Conservation (phyloP, 2,888 invertebrate genomes). For the Apodemia duryi region DNA sequence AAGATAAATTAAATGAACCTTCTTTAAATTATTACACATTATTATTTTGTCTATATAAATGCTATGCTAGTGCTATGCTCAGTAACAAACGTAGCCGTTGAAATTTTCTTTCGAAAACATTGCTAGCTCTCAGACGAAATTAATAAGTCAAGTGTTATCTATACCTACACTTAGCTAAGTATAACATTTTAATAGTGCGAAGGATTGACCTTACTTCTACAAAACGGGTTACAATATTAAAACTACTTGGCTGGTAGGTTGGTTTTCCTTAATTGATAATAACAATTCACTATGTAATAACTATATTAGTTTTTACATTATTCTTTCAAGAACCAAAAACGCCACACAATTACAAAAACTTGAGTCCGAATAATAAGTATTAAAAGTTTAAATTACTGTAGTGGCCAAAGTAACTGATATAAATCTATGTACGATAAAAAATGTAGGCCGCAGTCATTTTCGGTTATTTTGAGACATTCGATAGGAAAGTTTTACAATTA, state of each 20-base stretch:
- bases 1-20: too few species aligned
- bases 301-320: constrained; percentile 53
- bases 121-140: too few species aligned
- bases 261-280: constrained; percentile 26
- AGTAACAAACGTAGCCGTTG: too few species aligned
- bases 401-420: constrained; percentile 62
- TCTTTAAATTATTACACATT: too few species aligned
- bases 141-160: too few species aligned
- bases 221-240: too few species aligned
- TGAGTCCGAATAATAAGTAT: constrained; percentile 51
- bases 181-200: too few species aligned
- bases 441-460: constrained; percentile 65
- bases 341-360: constrained; percentile 45
- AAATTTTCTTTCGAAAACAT: too few species aligned
- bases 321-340: constrained; percentile 27
- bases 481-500: constrained; percentile 76
- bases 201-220: too few species aligned
- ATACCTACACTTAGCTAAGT: too few species aligned
- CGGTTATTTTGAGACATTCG: constrained; percentile 56
- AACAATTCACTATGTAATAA: constrained; percentile 42
- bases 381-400: constrained; percentile 71
- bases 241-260: constrained; percentile 5
- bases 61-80: too few species aligned
- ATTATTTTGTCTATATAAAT: too few species aligned
- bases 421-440: constrained; percentile 54